phyloP scores from a whole-genome alignment of 2,888 invertebrate species.

The Scaptomyza tumidula region DNA sequence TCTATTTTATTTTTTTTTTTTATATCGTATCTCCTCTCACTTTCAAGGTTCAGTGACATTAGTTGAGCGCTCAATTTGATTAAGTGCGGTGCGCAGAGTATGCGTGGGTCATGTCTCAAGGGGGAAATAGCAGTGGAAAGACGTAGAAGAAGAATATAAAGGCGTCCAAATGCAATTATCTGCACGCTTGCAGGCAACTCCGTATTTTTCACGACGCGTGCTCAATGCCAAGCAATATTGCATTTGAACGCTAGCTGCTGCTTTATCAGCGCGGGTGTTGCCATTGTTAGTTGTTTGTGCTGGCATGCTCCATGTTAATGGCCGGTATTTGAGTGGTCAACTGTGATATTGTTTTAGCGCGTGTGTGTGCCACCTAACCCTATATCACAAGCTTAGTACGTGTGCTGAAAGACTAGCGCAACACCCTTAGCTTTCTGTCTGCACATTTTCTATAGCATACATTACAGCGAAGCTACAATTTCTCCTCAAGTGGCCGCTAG shows the following conservation, averaged over 20 bases:
- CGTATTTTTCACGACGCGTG: slow-evolving; percentile 28
- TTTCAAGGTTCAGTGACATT: slow-evolving; percentile 75
- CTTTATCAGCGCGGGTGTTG: slow-evolving; percentile 31
- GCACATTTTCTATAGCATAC: slow-evolving; percentile 44
- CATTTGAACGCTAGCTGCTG: slow-evolving; percentile 53
- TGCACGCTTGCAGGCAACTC: slow-evolving; percentile 50
- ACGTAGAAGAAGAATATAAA: slow-evolving; percentile 8
- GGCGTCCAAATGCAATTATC: slow-evolving; percentile 73
- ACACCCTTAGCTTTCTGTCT: slow-evolving; percentile 25
- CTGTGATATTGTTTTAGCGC: slow-evolving; percentile 35
- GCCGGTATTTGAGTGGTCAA: slow-evolving; percentile 49
- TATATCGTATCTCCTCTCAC: slow-evolving; percentile 22
- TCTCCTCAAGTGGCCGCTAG: slow-evolving; percentile 41
- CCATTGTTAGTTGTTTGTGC: slow-evolving; percentile 12
- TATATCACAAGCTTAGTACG: too few relatives aligned
- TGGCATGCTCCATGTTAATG: slow-evolving; percentile 50
- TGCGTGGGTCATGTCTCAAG: slow-evolving; percentile 28
- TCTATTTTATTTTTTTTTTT: background rate
- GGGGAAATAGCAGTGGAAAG: background rate
- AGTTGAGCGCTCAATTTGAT: slow-evolving; percentile 73
- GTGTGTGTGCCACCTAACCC: slow-evolving; percentile 11
- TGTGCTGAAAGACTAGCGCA: slow-evolving; percentile 3
- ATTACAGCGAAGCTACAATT: slow-evolving; percentile 65
- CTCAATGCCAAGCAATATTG: slow-evolving; percentile 69
- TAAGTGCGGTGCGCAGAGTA: slow-evolving; percentile 61